phyloP scores from a whole-genome alignment of 2,113 vertebrate species.

The Albula goreensis region DNA sequence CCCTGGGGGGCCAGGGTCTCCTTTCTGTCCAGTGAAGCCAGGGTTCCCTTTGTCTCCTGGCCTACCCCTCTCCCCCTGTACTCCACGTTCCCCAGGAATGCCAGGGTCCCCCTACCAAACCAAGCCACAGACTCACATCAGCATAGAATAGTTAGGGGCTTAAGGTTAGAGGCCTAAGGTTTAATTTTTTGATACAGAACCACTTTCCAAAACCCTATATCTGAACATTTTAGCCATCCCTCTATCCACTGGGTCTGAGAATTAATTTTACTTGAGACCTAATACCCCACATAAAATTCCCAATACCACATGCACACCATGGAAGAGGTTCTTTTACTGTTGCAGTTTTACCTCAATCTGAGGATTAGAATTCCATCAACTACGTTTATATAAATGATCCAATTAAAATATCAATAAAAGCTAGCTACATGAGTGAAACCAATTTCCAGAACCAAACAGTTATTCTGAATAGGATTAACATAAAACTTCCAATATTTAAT shows the following conservation, averaged over 20 bases:
- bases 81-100: constrained; percentile 89
- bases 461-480: neutral
- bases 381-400: neutral
- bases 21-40: constrained; percentile 74
- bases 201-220: too few species aligned
- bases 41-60: constrained; percentile 72
- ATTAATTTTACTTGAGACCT: too few species aligned
- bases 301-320: too few species aligned
- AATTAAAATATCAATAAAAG: neutral
- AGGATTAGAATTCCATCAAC: neutral
- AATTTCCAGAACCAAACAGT: neutral
- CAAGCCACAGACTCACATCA: neutral
- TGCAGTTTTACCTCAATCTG: neutral
- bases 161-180: too few species aligned
- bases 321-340: neutral
- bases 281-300: too few species aligned
- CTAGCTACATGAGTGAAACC: neutral
- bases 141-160: too few species aligned
- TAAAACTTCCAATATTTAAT: neutral
- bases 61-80: constrained; percentile 76
- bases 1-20: constrained; percentile 76
- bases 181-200: too few species aligned
- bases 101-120: constrained; percentile 86
- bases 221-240: too few species aligned
- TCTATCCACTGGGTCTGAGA: too few species aligned